A percentile compares a stretch with the other conserved stretches of the same genome.
These are phyloP conservation scores for Rutpela maculata DNA, from an alignment of 2,888 invertebrate genomes.

Conservation along the genomic window DNA sequence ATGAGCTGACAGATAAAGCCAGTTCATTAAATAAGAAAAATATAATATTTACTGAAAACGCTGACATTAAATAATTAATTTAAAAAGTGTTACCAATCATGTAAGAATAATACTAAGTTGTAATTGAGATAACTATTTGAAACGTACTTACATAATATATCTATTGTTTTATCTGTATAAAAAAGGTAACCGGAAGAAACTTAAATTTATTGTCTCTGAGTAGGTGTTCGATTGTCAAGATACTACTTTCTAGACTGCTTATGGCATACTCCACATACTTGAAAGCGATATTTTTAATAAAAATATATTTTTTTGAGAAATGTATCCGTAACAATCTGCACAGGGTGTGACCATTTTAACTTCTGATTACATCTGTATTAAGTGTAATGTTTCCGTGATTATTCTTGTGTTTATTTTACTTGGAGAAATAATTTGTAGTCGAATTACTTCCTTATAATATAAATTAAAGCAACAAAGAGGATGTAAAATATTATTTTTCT, in stretches of 20 bases:
- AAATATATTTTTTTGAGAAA: not conserved
- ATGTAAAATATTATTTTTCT: too few species aligned
- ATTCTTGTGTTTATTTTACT: not conserved
- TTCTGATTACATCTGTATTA: not conserved
- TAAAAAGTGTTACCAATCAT: too few species aligned
- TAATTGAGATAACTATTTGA: too few species aligned
- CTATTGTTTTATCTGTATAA: not conserved
- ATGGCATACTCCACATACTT: not conserved
- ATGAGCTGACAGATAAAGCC: too few species aligned
- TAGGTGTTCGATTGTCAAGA: slow-evolving; percentile 1
- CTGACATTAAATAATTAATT: too few species aligned
- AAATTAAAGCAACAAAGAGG: too few species aligned
- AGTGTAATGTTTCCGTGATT: not conserved
- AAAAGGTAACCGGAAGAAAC: slow-evolving; percentile 1
- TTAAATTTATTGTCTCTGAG: not conserved
- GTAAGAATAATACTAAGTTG: too few species aligned
- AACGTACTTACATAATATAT: too few species aligned
- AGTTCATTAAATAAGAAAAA: too few species aligned
- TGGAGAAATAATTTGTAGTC: too few species aligned
- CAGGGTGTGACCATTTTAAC: not conserved
- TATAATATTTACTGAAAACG: too few species aligned
- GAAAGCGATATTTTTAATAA: not conserved
- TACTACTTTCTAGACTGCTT: slow-evolving; percentile 1
- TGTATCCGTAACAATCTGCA: not conserved
- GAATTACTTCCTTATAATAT: too few species aligned